Base-by-base conservation (phyloP, 2,888 invertebrate species). In the Clunio marinus region DNA sequence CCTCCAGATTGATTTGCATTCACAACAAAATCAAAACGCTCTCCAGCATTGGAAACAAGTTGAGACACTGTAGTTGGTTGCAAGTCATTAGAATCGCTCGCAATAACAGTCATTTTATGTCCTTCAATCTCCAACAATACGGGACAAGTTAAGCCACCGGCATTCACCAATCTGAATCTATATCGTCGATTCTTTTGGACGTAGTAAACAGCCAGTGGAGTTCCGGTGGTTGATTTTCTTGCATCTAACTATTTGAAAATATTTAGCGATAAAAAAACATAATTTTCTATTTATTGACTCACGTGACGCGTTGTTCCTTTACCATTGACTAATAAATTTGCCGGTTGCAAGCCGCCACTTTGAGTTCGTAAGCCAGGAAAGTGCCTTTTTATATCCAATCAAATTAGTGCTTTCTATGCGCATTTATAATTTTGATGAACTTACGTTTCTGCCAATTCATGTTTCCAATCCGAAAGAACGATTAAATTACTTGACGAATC, bases 391-490 rank as follows among this genome's bases (percentile, higher is more conserved):
- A 86, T 71, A 87, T 84, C 93, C 93, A 93, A 75, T 10, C 10
- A 41, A 10, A 41, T n/a, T n/a, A n/a, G n/a, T n/a, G n/a, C n/a
- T n/a, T n/a, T n/a, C n/a, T n/a, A n/a, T n/a, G n/a, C n/a, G n/a
- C n/a, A n/a, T n/a, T n/a, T n/a, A n/a, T n/a, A n/a, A n/a, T n/a
- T n/a, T n/a, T n/a, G n/a, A n/a, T 75, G 76, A 25, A 70, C 69
- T 69, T 72, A 72, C 68, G 74, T 73, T 63, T 76, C 75, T 2
- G 74, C 85, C 13, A 86, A 76, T 70, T 83, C 81, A 72, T 88
- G 86, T 71, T 87, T 84, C 93, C 93, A 94, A 75, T 93, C 93
- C 1, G 87, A 83, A 7, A 93, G 81, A 25, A 85, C 77, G 73
- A 93, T 83, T 1, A 84, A 82, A 78, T 93, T 91, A 58, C 87